Evolutionary conservation across 1,140 invertebrate species (phyloP).

Genomic region (Nilaparvata lugens): DNA sequence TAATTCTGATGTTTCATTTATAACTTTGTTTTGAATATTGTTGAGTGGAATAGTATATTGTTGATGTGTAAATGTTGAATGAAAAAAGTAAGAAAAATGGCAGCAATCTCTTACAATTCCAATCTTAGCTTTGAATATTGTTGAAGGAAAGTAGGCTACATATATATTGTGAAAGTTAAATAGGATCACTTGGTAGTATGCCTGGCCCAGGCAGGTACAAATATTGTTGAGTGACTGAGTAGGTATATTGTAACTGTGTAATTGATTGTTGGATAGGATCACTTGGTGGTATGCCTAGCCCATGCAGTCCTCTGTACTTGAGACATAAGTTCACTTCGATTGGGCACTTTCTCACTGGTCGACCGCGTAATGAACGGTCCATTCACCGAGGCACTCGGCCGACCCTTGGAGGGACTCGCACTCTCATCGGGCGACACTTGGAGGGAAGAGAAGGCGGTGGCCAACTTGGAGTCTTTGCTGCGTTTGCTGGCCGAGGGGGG

Average conservation of each 20-base stretch:
- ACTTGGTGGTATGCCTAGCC: slow-evolving; percentile 81
- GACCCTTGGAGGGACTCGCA: background rate
- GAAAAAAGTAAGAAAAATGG: too few relatives aligned
- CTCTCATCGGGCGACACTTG: slow-evolving; percentile 11
- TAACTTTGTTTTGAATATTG: too few relatives aligned
- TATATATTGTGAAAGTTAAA: too few relatives aligned
- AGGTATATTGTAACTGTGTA: too few relatives aligned
- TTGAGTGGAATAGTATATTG: too few relatives aligned
- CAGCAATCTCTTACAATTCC: too few relatives aligned
- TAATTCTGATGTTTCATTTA: too few relatives aligned
- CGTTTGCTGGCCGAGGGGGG: slow-evolving; percentile 30
- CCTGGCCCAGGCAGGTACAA: slow-evolving; percentile 70
- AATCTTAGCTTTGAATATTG: too few relatives aligned
- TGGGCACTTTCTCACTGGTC: slow-evolving; percentile 74
- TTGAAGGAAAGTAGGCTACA: too few relatives aligned
- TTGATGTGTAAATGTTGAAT: too few relatives aligned
- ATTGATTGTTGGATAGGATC: too few relatives aligned
- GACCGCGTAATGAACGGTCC: slow-evolving; percentile 59
- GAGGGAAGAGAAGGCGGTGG: slow-evolving; percentile 19
- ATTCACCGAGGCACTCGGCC: slow-evolving; percentile 9
- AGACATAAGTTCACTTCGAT: slow-evolving; percentile 72
- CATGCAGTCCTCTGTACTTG: slow-evolving; percentile 68
- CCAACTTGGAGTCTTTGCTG: slow-evolving; percentile 15
- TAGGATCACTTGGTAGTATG: slow-evolving; percentile 73
- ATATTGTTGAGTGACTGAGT: too few relatives aligned